Conservation (phyloP, 92 coral and sea anemone species). For the Epizoanthus illoricatus region DNA sequence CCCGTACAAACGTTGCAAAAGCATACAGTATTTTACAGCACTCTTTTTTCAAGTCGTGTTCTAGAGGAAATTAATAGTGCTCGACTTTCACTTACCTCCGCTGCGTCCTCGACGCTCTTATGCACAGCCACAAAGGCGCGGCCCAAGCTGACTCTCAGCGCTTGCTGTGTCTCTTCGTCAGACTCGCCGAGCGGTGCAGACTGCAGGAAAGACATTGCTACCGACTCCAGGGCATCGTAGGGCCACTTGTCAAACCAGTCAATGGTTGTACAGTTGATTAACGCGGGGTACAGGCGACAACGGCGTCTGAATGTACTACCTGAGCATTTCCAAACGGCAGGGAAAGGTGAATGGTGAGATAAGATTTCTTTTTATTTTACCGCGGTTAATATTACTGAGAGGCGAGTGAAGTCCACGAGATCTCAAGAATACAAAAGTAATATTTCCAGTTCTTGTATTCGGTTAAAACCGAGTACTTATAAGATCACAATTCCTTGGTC, state of each 20-base stretch:
- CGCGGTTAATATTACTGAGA: too few species aligned
- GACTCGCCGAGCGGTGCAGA: constrained; percentile 56
- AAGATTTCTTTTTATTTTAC: not conserved
- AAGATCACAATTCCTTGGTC: too few species aligned
- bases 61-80: too few species aligned
- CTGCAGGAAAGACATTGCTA: constrained; percentile 80
- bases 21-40: too few species aligned
- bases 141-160: constrained; percentile 48
- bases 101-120: constrained; percentile 78
- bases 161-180: constrained; percentile 36
- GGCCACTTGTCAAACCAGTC: constrained; percentile 99
- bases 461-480: too few species aligned
- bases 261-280: constrained; percentile 90
- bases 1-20: too few species aligned
- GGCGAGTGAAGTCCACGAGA: too few species aligned
- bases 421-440: too few species aligned
- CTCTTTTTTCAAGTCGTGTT: too few species aligned
- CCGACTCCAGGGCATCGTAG: constrained; percentile 84
- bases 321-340: not conserved
- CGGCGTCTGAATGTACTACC: constrained; percentile 71
- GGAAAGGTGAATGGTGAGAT: not conserved
- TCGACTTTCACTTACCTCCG: constrained; percentile 6
- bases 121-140: constrained; percentile 71
- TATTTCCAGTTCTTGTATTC: too few species aligned
- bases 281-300: constrained; percentile 89